These are phyloP conservation scores for Heliothis subflexa DNA, from an alignment of 1,140 invertebrate genomes.

Conservation along the genomic window DNA sequence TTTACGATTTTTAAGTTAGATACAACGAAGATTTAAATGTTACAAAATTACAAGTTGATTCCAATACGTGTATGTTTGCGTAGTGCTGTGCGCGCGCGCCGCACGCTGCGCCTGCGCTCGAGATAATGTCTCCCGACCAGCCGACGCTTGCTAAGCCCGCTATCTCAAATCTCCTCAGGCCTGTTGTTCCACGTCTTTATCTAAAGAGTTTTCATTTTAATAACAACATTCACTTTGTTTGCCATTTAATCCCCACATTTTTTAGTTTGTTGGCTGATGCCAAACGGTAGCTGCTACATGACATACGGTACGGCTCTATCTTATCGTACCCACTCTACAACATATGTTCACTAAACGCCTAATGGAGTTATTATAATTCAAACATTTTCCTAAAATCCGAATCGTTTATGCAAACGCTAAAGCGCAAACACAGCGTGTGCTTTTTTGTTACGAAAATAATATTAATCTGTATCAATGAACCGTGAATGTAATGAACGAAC, in stretches of 20 bases:
- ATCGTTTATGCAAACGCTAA: slow-evolving; percentile 58
- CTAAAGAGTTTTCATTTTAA: slow-evolving; percentile 67
- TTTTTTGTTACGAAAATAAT: slow-evolving; percentile 47
- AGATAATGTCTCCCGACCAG: slow-evolving; percentile 54
- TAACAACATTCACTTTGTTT: slow-evolving; percentile 72
- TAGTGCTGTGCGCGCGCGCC: slow-evolving; percentile 23
- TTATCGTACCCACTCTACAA: slow-evolving; percentile 80
- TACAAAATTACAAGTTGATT: slow-evolving; percentile 26
- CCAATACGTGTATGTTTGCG: slow-evolving; percentile 20
- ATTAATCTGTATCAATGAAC: slow-evolving; percentile 43
- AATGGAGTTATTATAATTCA: slow-evolving; percentile 78
- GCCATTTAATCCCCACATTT: slow-evolving; percentile 74
- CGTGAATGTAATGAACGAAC: slow-evolving; percentile 45
- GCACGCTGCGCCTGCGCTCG: slow-evolving; percentile 22
- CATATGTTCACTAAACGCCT: slow-evolving; percentile 77
- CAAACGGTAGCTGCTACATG: slow-evolving; percentile 81
- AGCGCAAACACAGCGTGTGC: slow-evolving; percentile 66
- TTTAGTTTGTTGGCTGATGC: slow-evolving; percentile 72
- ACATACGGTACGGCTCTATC: slow-evolving; percentile 85
- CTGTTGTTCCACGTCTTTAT: slow-evolving; percentile 75
- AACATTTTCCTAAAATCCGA: slow-evolving; percentile 76
- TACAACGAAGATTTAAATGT: not conserved
- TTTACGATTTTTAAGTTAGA: not conserved
- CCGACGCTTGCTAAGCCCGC: slow-evolving; percentile 56
- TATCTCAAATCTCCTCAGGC: slow-evolving; percentile 71